Evolutionary conservation across 1,140 invertebrate genomes (phyloP).

Genomic region (Cherax destructor): DNA sequence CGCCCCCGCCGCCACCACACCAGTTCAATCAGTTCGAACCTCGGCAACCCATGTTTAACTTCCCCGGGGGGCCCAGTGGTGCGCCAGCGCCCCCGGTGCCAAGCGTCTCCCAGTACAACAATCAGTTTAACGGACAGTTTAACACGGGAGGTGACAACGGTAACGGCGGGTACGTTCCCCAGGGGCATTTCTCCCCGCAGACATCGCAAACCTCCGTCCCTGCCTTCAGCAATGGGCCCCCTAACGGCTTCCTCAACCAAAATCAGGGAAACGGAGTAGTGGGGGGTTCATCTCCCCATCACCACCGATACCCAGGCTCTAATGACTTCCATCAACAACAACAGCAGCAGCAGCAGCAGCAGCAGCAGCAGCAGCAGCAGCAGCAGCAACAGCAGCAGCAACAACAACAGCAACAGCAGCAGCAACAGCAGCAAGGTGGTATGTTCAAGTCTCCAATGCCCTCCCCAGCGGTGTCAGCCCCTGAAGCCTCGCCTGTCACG

Average conservation of each 20-base stretch:
- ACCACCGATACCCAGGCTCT: constrained; percentile 74
- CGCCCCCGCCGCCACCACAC: constrained; percentile 71
- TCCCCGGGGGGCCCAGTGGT: constrained; percentile 58
- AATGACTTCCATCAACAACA: constrained; percentile 77
- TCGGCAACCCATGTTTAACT: constrained; percentile 64
- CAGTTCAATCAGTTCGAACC: constrained; percentile 68
- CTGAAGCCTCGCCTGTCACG: constrained; percentile 65
- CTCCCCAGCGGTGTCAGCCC: constrained; percentile 61
- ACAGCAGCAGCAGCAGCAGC: constrained; percentile 73
- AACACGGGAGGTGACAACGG: constrained; percentile 56
- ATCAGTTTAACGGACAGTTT: constrained; percentile 66
- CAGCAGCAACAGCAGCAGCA: constrained; percentile 72
- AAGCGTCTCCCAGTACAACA: constrained; percentile 70
- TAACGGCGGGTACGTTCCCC: constrained; percentile 62
- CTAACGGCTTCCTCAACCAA: constrained; percentile 77
- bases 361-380: constrained; percentile 44
- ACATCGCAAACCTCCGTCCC: constrained; percentile 65
- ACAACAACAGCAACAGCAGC: constrained; percentile 38
- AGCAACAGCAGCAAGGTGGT: constrained; percentile 72
- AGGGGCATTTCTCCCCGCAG: constrained; percentile 70
- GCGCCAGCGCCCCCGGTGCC: constrained; percentile 64
- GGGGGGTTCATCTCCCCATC: constrained; percentile 75
- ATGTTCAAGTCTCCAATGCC: constrained; percentile 63
- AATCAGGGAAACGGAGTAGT: constrained; percentile 79
- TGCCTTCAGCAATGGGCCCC: constrained; percentile 71